phyloP scores from a whole-genome alignment of 2,797 vertebrate genomes.

The Menidia menidia region DNA sequence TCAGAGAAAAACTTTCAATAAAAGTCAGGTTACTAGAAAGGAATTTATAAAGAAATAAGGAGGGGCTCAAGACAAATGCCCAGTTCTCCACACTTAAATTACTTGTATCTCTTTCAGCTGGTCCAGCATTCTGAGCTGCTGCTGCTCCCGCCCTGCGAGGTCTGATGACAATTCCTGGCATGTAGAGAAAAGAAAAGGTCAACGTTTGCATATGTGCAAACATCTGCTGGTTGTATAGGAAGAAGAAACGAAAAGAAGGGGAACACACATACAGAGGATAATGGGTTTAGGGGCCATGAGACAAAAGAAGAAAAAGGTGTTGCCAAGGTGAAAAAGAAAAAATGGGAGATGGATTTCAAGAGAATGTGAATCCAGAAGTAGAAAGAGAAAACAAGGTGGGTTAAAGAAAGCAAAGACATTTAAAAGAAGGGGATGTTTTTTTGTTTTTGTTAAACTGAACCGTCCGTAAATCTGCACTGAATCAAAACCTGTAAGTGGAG shows the following conservation, averaged over 20 bases:
- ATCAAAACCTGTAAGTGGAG: constrained; percentile 21
- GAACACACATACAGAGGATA: not conserved
- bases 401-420: constrained; percentile 18
- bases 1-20: too few relatives aligned
- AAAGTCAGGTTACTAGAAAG: too few relatives aligned
- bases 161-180: constrained; percentile 86
- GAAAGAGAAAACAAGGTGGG: constrained; percentile 16
- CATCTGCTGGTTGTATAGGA: not conserved
- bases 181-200: constrained; percentile 41
- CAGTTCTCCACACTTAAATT: constrained; percentile 1
- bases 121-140: constrained; percentile 89
- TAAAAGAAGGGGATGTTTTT: not conserved
- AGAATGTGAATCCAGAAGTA: not conserved
- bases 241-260: constrained; percentile 1
- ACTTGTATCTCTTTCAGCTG: constrained; percentile 86
- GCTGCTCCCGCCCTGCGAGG: constrained; percentile 85
- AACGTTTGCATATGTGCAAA: constrained; percentile 10
- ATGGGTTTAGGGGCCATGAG: not conserved
- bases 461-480: constrained; percentile 32
- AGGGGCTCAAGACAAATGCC: too few relatives aligned
- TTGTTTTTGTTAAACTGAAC: constrained; percentile 53
- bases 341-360: not conserved
- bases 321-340: not conserved
- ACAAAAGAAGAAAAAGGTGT: not conserved
- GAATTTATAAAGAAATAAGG: not conserved